A percentile compares a stretch with the other conserved stretches of the same genome.
These are phyloP conservation scores for Turritopsis rubra DNA, from an alignment of 30 jellyfish, hydroid and myxozoan genomes.

Conservation along the genomic window DNA sequence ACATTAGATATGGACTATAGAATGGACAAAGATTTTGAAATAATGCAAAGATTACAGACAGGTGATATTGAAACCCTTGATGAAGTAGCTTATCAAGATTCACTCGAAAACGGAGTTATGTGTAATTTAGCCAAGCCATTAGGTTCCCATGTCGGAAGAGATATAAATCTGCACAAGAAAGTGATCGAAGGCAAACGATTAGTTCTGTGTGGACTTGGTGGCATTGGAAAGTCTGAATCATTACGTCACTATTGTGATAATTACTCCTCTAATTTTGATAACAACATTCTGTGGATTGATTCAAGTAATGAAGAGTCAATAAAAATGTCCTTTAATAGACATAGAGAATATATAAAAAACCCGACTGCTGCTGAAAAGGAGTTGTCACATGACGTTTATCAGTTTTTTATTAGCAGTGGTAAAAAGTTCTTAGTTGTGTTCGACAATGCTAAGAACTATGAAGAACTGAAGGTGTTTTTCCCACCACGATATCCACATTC, in stretches of 20 bases:
- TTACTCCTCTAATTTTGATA: slow-evolving; percentile 25
- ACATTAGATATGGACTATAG: neutral
- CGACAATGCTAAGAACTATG: slow-evolving; percentile 13
- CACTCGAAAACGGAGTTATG: neutral
- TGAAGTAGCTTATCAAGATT: neutral
- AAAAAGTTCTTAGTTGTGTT: slow-evolving; percentile 29
- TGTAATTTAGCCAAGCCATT: neutral
- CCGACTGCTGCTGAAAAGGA: neutral
- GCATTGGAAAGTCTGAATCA: slow-evolving; percentile 48
- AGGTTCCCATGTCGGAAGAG: neutral
- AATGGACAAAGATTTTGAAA: neutral
- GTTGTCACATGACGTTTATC: slow-evolving; percentile 1
- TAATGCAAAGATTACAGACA: neutral
- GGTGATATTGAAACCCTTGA: neutral
- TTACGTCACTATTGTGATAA: slow-evolving; percentile 31
- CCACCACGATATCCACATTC: slow-evolving; percentile 16
- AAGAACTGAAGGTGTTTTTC: slow-evolving; percentile 5
- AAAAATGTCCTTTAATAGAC: slow-evolving; percentile 21
- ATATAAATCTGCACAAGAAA: neutral
- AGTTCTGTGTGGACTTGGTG: slow-evolving; percentile 54
- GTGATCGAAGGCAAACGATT: neutral
- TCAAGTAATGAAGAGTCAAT: slow-evolving; percentile 31
- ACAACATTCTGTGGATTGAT: slow-evolving; percentile 44
- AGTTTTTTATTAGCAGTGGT: slow-evolving; percentile 22
- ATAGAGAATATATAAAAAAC: slow-evolving; percentile 34